Conservation (phyloP, 2,888 invertebrate genomes). For the Napeogenes sylphis region DNA sequence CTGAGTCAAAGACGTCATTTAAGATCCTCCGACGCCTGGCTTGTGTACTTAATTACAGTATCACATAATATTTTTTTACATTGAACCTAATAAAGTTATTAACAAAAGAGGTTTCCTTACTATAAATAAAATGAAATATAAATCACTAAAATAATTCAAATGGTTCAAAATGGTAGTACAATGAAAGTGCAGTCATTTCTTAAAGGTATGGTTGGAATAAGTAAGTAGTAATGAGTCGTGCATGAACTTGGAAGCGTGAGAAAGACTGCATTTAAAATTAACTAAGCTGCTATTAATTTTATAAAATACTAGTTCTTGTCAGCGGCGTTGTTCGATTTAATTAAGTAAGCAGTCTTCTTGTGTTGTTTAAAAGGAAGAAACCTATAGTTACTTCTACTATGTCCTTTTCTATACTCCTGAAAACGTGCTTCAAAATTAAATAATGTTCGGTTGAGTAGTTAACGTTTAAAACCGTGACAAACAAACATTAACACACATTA, state of each 20-base stretch:
- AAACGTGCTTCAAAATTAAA: too few species aligned
- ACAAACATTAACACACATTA: too few species aligned
- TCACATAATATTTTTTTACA: too few species aligned
- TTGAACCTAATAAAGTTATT: too few species aligned
- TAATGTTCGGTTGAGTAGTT: too few species aligned
- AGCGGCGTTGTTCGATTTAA: background rate
- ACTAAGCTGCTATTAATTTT: background rate
- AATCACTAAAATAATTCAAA: too few species aligned
- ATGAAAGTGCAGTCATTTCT: conserved; percentile 27
- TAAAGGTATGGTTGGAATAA: conserved; percentile 21
- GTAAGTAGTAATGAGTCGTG: conserved; percentile 14
- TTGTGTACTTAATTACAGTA: conserved; percentile 27
- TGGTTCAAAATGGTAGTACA: conserved; percentile 11
- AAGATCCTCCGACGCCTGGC: conserved; percentile 29
- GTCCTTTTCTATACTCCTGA: too few species aligned
- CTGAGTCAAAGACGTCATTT: conserved; percentile 39
- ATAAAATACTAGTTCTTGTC: background rate
- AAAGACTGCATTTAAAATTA: conserved; percentile 20
- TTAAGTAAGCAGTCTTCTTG: background rate
- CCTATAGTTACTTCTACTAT: too few species aligned
- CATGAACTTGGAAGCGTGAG: conserved; percentile 31
- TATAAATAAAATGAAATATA: too few species aligned
- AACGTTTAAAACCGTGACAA: too few species aligned
- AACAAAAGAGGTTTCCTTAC: too few species aligned
- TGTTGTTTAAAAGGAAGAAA: too few species aligned